These are phyloP conservation scores for Micrasema longulum DNA, from an alignment of 1,140 invertebrate genomes.

Conservation along the genomic window DNA sequence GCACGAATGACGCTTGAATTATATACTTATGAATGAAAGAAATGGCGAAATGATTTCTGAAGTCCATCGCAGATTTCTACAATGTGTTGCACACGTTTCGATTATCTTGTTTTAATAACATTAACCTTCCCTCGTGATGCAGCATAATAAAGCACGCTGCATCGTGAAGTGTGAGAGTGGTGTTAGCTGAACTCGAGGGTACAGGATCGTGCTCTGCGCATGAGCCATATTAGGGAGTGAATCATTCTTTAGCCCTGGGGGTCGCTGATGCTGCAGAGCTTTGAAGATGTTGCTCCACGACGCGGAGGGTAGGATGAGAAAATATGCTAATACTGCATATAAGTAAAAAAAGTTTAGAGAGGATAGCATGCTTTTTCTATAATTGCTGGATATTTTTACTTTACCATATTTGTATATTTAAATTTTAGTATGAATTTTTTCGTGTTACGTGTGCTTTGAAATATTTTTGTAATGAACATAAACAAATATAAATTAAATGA, in stretches of 20 bases:
- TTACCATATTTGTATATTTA: too few species aligned
- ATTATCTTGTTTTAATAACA: conserved; percentile 33
- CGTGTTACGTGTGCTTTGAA: too few species aligned
- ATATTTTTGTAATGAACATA: too few species aligned
- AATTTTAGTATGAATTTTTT: too few species aligned
- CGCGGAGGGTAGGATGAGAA: conserved; percentile 1
- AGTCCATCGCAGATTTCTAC: conserved; percentile 1
- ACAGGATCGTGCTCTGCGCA: conserved; percentile 20
- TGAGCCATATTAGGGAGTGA: conserved; percentile 38
- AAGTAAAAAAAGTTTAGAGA: too few species aligned
- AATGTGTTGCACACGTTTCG: conserved; percentile 29
- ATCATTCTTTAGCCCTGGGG: conserved; percentile 21
- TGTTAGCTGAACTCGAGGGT: neutral
- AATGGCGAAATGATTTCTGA: too few species aligned
- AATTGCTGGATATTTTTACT: too few species aligned
- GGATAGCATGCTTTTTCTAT: too few species aligned
- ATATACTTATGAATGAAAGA: too few species aligned
- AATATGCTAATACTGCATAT: too few species aligned
- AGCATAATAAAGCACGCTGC: conserved; percentile 13
- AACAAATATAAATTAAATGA: too few species aligned
- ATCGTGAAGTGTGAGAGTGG: conserved; percentile 31
- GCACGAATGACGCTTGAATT: too few species aligned
- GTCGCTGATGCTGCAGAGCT: conserved; percentile 1
- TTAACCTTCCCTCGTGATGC: conserved; percentile 22
- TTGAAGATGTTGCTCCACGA: neutral